phyloP scores from a whole-genome alignment of 2,113 vertebrate species.

The Phodopus roborovskii region DNA sequence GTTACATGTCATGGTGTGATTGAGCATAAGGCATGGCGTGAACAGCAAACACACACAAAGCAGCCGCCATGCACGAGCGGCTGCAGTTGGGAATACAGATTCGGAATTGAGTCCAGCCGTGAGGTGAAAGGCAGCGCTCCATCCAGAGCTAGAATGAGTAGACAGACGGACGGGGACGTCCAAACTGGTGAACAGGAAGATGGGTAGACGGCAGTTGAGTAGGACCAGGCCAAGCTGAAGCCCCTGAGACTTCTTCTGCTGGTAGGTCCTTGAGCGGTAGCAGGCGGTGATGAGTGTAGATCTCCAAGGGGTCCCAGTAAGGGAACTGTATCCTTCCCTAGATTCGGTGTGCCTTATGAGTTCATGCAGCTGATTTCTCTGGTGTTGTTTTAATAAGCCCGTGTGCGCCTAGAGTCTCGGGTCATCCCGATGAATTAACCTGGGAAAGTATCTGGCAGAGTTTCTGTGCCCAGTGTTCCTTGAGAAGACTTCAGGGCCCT shows the following conservation, averaged over 20 bases:
- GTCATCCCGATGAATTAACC: background rate
- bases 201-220: background rate
- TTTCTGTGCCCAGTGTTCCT: background rate
- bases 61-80: background rate
- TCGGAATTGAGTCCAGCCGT: background rate
- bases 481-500: fast-evolving
- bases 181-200: background rate
- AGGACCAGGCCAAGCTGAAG: background rate
- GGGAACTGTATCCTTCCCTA: too few relatives aligned
- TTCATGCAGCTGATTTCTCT: background rate
- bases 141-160: background rate
- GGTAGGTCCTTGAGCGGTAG: too few relatives aligned
- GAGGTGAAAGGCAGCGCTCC: background rate
- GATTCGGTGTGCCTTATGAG: too few relatives aligned
- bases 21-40: too few relatives aligned
- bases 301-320: background rate
- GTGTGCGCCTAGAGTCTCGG: background rate
- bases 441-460: background rate
- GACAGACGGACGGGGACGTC: too few relatives aligned
- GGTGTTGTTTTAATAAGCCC: background rate
- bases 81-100: background rate
- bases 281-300: too few relatives aligned
- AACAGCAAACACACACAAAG: background rate
- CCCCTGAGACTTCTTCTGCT: background rate
- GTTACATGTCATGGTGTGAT: background rate